Evolutionary conservation across 2,797 vertebrate genomes (phyloP).

Genomic region (Cottoperca gobio): DNA sequence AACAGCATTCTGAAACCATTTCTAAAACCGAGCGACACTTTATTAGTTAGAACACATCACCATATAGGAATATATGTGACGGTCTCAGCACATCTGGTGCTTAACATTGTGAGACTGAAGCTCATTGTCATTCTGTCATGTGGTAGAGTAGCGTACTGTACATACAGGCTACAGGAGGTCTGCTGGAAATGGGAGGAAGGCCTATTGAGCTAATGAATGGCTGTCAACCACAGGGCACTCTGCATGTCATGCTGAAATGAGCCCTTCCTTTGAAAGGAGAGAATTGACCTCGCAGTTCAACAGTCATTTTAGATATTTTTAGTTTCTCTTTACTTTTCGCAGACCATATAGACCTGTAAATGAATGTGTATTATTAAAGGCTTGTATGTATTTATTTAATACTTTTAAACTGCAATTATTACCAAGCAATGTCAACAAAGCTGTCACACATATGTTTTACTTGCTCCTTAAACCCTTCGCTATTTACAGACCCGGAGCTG

Average conservation of each 20-base stretch:
- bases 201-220: constrained; percentile 81
- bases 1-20: constrained; percentile 47
- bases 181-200: constrained; percentile 69
- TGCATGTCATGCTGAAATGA: constrained; percentile 57
- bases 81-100: constrained; percentile 73
- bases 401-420: constrained; percentile 20
- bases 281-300: constrained; percentile 45
- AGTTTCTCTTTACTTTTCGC: constrained; percentile 1
- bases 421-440: constrained; percentile 43
- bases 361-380: not conserved
- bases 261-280: constrained; percentile 54
- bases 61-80: constrained; percentile 69
- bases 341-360: not conserved
- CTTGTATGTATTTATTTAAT: not conserved
- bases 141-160: constrained; percentile 51
- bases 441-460: constrained; percentile 44
- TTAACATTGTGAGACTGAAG: constrained; percentile 75
- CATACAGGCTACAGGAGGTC: constrained; percentile 69
- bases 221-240: constrained; percentile 73
- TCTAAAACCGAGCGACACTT: constrained; percentile 49
- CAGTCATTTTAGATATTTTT: not conserved
- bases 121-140: constrained; percentile 77
- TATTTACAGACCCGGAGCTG: constrained; percentile 35
- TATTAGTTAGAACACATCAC: constrained; percentile 65
- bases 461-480: constrained; percentile 15